A percentile compares a stretch with the other conserved stretches of the same genome.
phyloP scores from a whole-genome alignment of 2,797 vertebrate species.

The Mus caroli region DNA sequence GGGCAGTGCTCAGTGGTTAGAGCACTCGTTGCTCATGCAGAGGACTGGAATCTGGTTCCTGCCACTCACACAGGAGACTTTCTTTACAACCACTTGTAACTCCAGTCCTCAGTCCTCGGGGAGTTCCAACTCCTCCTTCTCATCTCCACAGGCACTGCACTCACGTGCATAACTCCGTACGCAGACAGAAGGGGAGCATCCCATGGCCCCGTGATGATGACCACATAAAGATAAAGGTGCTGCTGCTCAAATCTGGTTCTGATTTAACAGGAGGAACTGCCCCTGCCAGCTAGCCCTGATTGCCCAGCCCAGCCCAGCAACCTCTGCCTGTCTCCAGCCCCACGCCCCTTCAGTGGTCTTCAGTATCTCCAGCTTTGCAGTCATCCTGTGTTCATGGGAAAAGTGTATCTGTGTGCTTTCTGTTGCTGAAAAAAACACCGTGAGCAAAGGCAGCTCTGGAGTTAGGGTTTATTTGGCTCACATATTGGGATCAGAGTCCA shows the following conservation, averaged over 20 bases:
- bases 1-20: not conserved
- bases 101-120: not conserved
- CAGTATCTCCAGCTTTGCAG: not conserved
- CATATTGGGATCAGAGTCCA: not conserved
- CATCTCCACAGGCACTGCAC: not conserved
- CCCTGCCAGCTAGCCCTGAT: not conserved
- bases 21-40: not conserved
- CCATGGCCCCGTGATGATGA: not conserved
- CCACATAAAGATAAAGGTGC: not conserved
- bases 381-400: not conserved
- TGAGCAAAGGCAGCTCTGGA: accelerated
- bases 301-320: not conserved
- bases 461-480: not conserved
- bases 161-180: not conserved
- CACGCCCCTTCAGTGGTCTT: not conserved
- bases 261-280: not conserved
- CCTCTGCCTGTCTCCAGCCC: not conserved
- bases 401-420: not conserved
- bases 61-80: too few relatives aligned
- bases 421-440: not conserved
- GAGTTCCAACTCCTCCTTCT: not conserved
- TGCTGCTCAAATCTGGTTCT: not conserved
- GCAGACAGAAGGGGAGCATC: not conserved
- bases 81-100: too few relatives aligned
- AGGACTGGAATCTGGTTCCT: not conserved